Evolutionary conservation across 2,888 invertebrate genomes (phyloP).

Genomic region (Odontocolon sp.): DNA sequence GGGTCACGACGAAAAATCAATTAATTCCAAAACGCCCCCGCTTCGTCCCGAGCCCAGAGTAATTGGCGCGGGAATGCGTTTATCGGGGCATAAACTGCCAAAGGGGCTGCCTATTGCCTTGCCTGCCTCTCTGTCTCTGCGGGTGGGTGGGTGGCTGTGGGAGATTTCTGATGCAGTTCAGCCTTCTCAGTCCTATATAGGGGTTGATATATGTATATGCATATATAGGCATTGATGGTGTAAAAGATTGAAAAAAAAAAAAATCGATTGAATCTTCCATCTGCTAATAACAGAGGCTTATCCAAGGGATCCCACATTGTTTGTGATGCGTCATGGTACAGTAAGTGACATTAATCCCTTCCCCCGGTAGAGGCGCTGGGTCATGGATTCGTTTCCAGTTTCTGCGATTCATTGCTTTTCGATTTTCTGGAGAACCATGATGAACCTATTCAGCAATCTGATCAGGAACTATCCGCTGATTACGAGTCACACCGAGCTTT

Average conservation of each 20-base stretch:
- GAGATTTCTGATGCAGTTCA: neutral
- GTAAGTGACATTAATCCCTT: too few relatives aligned
- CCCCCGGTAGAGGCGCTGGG: too few relatives aligned
- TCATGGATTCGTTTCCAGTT: too few relatives aligned
- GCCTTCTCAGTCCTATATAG: slow-evolving; percentile 27
- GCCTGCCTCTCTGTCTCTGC: slow-evolving; percentile 43
- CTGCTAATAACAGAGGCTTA: slow-evolving; percentile 79
- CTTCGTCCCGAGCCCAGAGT: slow-evolving; percentile 69
- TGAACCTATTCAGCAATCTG: too few relatives aligned
- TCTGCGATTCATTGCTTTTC: too few relatives aligned
- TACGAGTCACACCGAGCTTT: too few relatives aligned
- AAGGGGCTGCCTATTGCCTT: slow-evolving; percentile 64
- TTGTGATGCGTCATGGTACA: slow-evolving; percentile 48
- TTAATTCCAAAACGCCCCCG: slow-evolving; percentile 73
- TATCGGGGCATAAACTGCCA: slow-evolving; percentile 76
- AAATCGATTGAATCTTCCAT: slow-evolving; percentile 80
- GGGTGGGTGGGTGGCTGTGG: slow-evolving; percentile 57
- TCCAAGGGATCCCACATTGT: slow-evolving; percentile 73
- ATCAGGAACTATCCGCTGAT: too few relatives aligned
- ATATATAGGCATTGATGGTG: slow-evolving; percentile 51
- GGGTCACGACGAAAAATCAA: slow-evolving; percentile 72
- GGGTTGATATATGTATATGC: slow-evolving; percentile 43
- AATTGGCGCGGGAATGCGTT: slow-evolving; percentile 78
- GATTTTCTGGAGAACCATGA: too few relatives aligned
- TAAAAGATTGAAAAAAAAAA: slow-evolving; percentile 62